Conservation (phyloP, 2,113 vertebrate genomes). For the Pomatorhinus ruficollis region DNA sequence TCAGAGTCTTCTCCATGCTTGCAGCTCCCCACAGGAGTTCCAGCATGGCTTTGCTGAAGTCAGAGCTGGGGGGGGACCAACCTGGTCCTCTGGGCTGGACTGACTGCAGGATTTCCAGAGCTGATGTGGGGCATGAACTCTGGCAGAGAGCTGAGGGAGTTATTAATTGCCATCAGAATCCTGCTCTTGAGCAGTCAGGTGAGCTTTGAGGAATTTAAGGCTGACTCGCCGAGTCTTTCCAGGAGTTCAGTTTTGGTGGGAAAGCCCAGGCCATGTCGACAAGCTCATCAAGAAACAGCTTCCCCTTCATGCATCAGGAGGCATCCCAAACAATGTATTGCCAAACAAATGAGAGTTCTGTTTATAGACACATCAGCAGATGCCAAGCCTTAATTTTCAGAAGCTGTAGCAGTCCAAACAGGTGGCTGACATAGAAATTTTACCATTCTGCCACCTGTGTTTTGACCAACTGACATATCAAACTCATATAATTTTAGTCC, state of each 20-base stretch:
- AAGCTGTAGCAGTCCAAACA: neutral
- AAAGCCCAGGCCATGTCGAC: neutral
- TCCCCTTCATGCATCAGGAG: neutral
- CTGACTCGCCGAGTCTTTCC: neutral
- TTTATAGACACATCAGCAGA: neutral
- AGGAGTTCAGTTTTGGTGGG: neutral
- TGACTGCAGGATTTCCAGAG: neutral
- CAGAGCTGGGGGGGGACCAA: neutral
- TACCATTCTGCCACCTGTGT: neutral
- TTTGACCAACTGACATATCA: neutral
- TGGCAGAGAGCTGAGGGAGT: neutral
- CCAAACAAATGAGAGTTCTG: neutral
- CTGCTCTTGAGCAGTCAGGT: neutral
- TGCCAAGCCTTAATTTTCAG: neutral
- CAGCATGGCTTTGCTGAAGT: neutral
- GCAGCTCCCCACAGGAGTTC: neutral
- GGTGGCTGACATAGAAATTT: neutral
- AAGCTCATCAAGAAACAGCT: neutral
- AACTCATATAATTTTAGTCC: neutral
- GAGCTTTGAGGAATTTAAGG: neutral
- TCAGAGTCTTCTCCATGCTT: neutral
- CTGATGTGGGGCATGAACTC: neutral
- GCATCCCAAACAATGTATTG: neutral
- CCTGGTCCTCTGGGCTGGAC: neutral
- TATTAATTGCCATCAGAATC: neutral